Conservation (phyloP, 2,113 vertebrate genomes). For the human region DNA sequence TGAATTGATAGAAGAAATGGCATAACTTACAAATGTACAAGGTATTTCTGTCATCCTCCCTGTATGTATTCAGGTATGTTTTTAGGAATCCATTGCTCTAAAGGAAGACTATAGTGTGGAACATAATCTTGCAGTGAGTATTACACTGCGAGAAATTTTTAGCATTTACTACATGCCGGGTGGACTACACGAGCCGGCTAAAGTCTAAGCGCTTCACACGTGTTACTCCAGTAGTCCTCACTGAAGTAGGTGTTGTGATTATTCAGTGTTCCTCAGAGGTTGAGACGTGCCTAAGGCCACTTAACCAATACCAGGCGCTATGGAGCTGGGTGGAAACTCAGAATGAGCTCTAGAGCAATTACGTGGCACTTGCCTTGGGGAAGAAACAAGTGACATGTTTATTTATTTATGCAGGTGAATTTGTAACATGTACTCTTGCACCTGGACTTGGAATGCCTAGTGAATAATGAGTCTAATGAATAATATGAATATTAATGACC, state of each 20-base stretch:
- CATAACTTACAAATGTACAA: neutral
- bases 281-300: neutral
- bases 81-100: neutral
- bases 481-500: neutral
- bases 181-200: neutral
- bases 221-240: rapidly evolving
- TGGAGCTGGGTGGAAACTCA: neutral
- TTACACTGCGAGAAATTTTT: too few relatives aligned
- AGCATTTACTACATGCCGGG: rapidly evolving
- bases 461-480: neutral
- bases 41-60: neutral
- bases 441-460: neutral
- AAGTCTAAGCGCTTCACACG: too few relatives aligned
- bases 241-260: neutral
- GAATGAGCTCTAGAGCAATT: neutral
- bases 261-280: neutral
- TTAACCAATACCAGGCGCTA: neutral
- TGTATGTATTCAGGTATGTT: neutral
- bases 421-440: neutral
- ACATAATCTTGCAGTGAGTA: neutral
- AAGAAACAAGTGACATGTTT: neutral
- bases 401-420: neutral
- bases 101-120: neutral
- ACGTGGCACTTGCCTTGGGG: neutral
- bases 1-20: neutral